Conservation (phyloP, 2,888 invertebrate species). For the Anoplius nigerrimus region DNA sequence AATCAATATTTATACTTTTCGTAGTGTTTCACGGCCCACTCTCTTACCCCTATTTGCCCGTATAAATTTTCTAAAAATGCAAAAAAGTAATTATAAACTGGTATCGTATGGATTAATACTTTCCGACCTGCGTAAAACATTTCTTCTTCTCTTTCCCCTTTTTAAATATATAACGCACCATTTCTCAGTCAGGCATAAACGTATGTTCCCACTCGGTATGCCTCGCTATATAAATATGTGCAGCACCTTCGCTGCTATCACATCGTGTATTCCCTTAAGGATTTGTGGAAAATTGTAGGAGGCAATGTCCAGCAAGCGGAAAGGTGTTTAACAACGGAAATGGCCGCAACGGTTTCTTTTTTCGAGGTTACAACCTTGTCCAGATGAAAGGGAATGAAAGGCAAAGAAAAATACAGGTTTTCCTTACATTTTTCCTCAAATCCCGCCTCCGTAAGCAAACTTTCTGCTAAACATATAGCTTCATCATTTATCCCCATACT, state of each 20-base stretch:
- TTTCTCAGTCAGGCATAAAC: slow-evolving; percentile 31
- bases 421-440: slow-evolving; percentile 26
- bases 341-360: too few species aligned
- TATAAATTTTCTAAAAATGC: slow-evolving; percentile 45
- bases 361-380: too few species aligned
- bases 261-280: slow-evolving; percentile 16
- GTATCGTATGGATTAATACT: slow-evolving; percentile 38
- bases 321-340: slow-evolving; percentile 1
- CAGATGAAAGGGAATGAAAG: too few species aligned
- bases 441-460: slow-evolving; percentile 6
- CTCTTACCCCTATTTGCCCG: slow-evolving; percentile 5
- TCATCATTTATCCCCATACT: slow-evolving; percentile 7
- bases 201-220: slow-evolving; percentile 26
- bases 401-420: neutral
- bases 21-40: slow-evolving; percentile 3
- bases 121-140: slow-evolving; percentile 29
- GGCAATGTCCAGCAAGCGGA: slow-evolving; percentile 4
- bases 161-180: slow-evolving; percentile 26
- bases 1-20: slow-evolving; percentile 9
- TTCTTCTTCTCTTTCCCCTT: slow-evolving; percentile 14
- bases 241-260: slow-evolving; percentile 33
- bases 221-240: slow-evolving; percentile 26
- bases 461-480: slow-evolving; percentile 2
- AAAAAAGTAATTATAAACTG: slow-evolving; percentile 43
- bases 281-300: slow-evolving; percentile 26